Conservation (phyloP, 2,888 invertebrate genomes). For the Aphrophora alni region DNA sequence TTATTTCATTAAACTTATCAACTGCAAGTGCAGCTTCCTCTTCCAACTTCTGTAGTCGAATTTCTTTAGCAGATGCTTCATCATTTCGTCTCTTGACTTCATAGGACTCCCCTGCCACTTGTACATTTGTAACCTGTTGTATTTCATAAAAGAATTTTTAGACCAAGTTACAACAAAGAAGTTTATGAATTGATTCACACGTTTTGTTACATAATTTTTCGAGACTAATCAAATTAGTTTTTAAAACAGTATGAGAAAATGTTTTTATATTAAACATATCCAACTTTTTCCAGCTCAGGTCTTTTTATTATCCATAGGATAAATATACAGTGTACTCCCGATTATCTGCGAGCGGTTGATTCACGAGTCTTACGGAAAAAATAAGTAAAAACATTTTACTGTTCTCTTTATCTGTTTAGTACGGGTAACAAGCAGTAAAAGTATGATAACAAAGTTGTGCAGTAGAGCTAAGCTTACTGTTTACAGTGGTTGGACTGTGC, state of each 20-base stretch:
- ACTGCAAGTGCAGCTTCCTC: slow-evolving; percentile 71
- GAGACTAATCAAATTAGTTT: slow-evolving; percentile 32
- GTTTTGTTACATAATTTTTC: neutral
- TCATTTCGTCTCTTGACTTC: slow-evolving; percentile 67
- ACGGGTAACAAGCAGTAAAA: too few species aligned
- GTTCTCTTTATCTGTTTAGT: too few species aligned
- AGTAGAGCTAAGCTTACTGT: too few species aligned
- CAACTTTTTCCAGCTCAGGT: too few species aligned
- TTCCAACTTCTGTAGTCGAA: slow-evolving; percentile 66
- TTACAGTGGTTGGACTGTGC: too few species aligned
- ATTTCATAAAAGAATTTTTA: neutral
- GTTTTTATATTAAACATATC: too few species aligned
- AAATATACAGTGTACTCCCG: too few species aligned
- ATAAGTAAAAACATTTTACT: too few species aligned
- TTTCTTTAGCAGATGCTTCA: slow-evolving; percentile 61
- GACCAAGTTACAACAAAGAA: neutral
- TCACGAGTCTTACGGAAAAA: too few species aligned
- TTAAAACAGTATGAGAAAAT: neutral
- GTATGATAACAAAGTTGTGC: too few species aligned
- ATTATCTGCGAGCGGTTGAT: too few species aligned
- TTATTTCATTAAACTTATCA: slow-evolving; percentile 70
- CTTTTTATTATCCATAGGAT: too few species aligned
- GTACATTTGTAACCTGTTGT: slow-evolving; percentile 66
- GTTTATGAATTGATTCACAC: neutral
- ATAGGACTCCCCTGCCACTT: slow-evolving; percentile 76